A percentile compares a stretch with the other conserved stretches of the same genome.
Conservation (phyloP, 2,113 vertebrate species). For the Oncorhynchus clarkii region DNA sequence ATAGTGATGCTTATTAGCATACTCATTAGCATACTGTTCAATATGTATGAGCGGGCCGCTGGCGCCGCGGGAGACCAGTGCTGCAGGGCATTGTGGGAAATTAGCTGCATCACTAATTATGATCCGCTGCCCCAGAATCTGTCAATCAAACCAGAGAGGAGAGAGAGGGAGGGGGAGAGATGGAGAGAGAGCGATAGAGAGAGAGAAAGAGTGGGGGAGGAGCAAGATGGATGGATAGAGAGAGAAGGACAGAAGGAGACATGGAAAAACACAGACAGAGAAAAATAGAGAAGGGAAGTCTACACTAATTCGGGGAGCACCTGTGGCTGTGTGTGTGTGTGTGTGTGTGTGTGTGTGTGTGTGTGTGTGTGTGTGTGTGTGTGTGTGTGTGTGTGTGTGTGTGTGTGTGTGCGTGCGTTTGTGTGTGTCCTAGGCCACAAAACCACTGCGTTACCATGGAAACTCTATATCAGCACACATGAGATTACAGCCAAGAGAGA, state of each 20-base stretch:
- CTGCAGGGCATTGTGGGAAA: slow-evolving; percentile 83
- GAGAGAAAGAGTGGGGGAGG: no score
- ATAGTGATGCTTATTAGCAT: slow-evolving; percentile 30
- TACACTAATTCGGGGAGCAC: slow-evolving; percentile 59
- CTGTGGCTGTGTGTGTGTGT: slow-evolving; percentile 4
- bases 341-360: background rate
- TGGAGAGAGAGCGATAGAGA: no score
- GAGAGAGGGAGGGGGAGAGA: slow-evolving; percentile 14
- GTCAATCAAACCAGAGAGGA: slow-evolving; percentile 69
- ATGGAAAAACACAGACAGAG: no score
- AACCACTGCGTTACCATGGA: no score
- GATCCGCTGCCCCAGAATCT: slow-evolving; percentile 66
- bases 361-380: slow-evolving; percentile 10
- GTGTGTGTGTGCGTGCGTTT: slow-evolving; percentile 51
- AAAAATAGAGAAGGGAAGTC: no score
- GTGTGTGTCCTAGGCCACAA: slow-evolving; percentile 20
- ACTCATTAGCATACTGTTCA: slow-evolving; percentile 71
- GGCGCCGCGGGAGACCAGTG: slow-evolving; percentile 69
- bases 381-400: slow-evolving; percentile 10
- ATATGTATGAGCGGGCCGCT: slow-evolving; percentile 72
- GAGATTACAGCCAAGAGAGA: background rate
- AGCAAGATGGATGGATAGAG: no score
- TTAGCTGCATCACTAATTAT: slow-evolving; percentile 82
- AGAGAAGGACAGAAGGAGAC: no score
- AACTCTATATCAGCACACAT: no score